Evolutionary conservation across 2,888 invertebrate genomes (phyloP).

Genomic region (Loripinus fragilis): DNA sequence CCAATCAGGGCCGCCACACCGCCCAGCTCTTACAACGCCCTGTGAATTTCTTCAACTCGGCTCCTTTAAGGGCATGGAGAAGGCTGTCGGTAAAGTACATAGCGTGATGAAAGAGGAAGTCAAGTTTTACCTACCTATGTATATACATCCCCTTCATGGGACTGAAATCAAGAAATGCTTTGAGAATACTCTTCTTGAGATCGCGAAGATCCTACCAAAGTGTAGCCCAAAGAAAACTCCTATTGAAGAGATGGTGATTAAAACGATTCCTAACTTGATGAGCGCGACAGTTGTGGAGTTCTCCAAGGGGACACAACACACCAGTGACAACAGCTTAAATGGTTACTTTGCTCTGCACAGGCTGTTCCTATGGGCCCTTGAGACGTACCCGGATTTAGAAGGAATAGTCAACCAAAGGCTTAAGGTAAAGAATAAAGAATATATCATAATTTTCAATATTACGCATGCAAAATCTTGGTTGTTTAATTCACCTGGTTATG

Average conservation of each 20-base stretch:
- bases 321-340: constrained; percentile 76
- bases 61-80: constrained; percentile 73
- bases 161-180: constrained; percentile 66
- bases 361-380: constrained; percentile 75
- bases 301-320: constrained; percentile 78
- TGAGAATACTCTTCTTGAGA: constrained; percentile 67
- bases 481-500: too few relatives aligned
- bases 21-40: constrained; percentile 75
- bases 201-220: constrained; percentile 69
- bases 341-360: constrained; percentile 77
- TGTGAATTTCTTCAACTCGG: constrained; percentile 74
- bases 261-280: constrained; percentile 77
- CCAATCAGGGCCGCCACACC: constrained; percentile 70
- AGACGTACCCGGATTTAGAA: constrained; percentile 73
- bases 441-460: too few relatives aligned
- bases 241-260: constrained; percentile 71
- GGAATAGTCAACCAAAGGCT: constrained; percentile 64
- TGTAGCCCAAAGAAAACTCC: constrained; percentile 69
- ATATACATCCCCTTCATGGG: constrained; percentile 72
- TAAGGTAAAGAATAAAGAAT: constrained; percentile 69
- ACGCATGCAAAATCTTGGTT: too few relatives aligned
- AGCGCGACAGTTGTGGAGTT: constrained; percentile 78
- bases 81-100: constrained; percentile 70
- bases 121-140: constrained; percentile 74
- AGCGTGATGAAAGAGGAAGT: constrained; percentile 77